Percentiles rank a stretch among this genome's conserved stretches.
These are phyloP conservation scores for Callosobruchus maculatus DNA, from an alignment of 2,888 invertebrate species.

Conservation along the genomic window DNA sequence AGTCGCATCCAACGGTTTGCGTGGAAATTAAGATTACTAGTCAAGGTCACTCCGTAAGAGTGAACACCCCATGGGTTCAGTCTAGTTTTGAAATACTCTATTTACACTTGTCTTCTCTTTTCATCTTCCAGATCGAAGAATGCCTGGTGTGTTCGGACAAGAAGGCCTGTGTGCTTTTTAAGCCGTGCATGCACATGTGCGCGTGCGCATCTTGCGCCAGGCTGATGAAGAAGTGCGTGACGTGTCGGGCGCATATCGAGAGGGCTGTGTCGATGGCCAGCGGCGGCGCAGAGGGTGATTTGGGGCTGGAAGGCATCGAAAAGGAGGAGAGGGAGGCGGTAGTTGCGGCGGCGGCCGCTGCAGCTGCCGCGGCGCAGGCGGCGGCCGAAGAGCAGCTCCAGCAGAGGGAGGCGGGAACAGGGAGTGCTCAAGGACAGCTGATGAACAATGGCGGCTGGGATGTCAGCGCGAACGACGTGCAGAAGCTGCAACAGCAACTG, in stretches of 20 bases:
- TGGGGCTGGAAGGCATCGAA: slow-evolving; percentile 52
- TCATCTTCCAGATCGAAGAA: slow-evolving; percentile 74
- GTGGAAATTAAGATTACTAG: too few relatives aligned
- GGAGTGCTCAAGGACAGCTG: slow-evolving; percentile 39
- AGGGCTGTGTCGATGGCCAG: slow-evolving; percentile 57
- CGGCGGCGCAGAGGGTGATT: slow-evolving; percentile 49
- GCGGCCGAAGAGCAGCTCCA: slow-evolving; percentile 14
- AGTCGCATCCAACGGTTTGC: too few relatives aligned
- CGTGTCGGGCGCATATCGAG: slow-evolving; percentile 86
- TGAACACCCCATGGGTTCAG: too few relatives aligned
- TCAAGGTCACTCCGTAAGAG: too few relatives aligned
- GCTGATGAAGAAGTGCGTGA: slow-evolving; percentile 96
- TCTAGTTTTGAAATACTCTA: too few relatives aligned
- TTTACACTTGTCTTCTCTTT: neutral
- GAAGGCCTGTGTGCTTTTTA: slow-evolving; percentile 87
- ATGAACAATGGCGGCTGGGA: slow-evolving; percentile 69
- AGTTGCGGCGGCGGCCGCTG: slow-evolving; percentile 11
- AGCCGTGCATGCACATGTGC: slow-evolving; percentile 94
- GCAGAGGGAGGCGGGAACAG: slow-evolving; percentile 35
- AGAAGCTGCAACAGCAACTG: slow-evolving; percentile 88
- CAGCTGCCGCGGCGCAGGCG: slow-evolving; percentile 8
- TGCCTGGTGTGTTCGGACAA: slow-evolving; percentile 95
- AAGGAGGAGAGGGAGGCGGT: slow-evolving; percentile 47
- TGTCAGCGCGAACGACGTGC: slow-evolving; percentile 74
- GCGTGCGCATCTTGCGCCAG: slow-evolving; percentile 87